phyloP scores from a whole-genome alignment of 2,113 vertebrate species.

The Lepisosteus oculatus region DNA sequence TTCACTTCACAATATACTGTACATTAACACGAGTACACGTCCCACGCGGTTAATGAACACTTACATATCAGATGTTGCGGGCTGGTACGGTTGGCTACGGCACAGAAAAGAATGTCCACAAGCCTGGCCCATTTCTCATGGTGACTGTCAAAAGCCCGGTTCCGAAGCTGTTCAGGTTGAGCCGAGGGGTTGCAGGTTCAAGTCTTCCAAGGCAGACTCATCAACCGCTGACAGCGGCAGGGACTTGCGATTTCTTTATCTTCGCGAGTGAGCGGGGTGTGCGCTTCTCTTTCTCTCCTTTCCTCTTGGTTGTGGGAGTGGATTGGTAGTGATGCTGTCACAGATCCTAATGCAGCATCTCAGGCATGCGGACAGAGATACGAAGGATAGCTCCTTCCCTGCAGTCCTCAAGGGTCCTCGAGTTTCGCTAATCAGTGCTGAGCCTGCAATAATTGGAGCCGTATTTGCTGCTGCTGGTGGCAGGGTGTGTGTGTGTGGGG shows the following conservation, averaged over 20 bases:
- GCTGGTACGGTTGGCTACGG: conserved; percentile 85
- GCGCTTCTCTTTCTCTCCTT: conserved; percentile 22
- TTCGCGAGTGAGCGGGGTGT: conserved; percentile 24
- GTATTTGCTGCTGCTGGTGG: neutral
- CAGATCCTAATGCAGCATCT: conserved; percentile 50
- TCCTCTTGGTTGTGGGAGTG: conserved; percentile 35
- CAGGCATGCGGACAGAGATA: conserved; percentile 45
- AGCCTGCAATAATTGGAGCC: neutral
- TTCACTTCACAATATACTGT: neutral
- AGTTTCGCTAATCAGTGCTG: neutral
- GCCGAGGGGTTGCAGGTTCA: neutral
- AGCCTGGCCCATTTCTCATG: conserved; percentile 93
- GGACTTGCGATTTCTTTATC: conserved; percentile 12
- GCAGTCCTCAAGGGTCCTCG: neutral
- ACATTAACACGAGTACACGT: neutral
- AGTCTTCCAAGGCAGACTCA: neutral
- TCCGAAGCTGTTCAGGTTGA: conserved; percentile 17
- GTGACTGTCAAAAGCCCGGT: conserved; percentile 57
- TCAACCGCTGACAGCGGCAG: conserved; percentile 17
- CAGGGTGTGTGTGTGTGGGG: too few species aligned
- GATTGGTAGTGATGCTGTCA: conserved; percentile 61
- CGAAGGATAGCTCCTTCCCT: neutral
- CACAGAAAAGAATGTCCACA: conserved; percentile 97
- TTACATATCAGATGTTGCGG: conserved; percentile 80
- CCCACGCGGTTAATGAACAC: conserved; percentile 37